phyloP scores from a whole-genome alignment of 2,113 vertebrate genomes.

The Phaethornis superciliosus region DNA sequence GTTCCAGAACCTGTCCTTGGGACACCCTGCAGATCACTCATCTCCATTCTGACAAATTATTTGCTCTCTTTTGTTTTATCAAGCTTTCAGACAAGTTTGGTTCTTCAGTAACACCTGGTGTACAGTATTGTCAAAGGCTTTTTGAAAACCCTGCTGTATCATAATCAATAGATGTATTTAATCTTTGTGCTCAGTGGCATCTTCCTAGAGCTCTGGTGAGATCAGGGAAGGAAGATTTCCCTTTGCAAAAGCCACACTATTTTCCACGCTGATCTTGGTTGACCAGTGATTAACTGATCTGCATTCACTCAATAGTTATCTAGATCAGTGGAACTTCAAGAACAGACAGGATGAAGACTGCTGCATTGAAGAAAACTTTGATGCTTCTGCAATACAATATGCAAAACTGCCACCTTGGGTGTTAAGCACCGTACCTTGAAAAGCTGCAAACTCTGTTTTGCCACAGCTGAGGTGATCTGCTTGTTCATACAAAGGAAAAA shows the following conservation, averaged over 20 bases:
- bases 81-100: neutral
- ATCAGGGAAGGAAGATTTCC: neutral
- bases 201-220: neutral
- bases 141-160: neutral
- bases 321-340: neutral
- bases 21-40: neutral
- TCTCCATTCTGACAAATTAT: neutral
- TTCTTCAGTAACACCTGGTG: neutral
- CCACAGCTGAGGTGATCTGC: neutral
- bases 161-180: neutral
- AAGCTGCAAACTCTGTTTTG: neutral
- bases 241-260: neutral
- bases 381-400: neutral
- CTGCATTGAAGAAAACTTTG: neutral
- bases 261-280: neutral
- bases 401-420: neutral
- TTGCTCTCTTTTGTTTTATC: neutral
- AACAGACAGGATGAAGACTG: neutral
- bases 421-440: neutral
- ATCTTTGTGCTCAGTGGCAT: neutral
- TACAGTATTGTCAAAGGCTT: neutral
- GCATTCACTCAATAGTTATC: neutral
- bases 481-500: neutral
- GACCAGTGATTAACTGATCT: neutral
- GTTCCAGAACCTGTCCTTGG: neutral